Evolutionary conservation across 2,113 vertebrate genomes (phyloP).

Genomic region (Synodontis membranacea): DNA sequence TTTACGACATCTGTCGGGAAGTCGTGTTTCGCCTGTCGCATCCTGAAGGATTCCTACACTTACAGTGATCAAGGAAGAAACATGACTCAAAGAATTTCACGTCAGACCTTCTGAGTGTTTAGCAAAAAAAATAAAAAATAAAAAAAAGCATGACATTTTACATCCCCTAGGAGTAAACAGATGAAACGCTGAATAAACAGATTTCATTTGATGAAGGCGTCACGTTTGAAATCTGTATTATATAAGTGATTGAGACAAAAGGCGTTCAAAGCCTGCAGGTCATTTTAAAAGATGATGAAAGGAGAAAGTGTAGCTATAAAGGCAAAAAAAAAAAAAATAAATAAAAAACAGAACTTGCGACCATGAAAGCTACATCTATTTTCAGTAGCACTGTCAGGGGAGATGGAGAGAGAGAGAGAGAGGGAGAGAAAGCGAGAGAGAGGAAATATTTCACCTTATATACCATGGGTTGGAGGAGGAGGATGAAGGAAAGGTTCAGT

Average conservation of each 20-base stretch:
- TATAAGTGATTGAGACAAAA: background rate
- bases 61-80: background rate
- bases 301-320: constrained; percentile 41
- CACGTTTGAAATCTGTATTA: background rate
- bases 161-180: background rate
- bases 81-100: background rate
- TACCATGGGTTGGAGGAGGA: constrained; percentile 46
- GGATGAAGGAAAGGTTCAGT: constrained; percentile 56
- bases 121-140: too few species aligned
- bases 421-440: constrained; percentile 9
- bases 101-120: background rate
- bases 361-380: constrained; percentile 71
- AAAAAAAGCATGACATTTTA: background rate
- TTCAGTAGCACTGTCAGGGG: constrained; percentile 61
- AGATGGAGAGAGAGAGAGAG: constrained; percentile 43
- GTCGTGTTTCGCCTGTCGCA: constrained; percentile 54
- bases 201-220: background rate
- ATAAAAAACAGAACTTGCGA: constrained; percentile 58
- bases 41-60: constrained; percentile 57
- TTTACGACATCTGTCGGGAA: constrained; percentile 67
- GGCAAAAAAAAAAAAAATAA: too few species aligned
- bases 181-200: background rate
- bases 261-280: background rate
- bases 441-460: constrained; percentile 58
- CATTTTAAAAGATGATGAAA: constrained; percentile 27